phyloP scores from a whole-genome alignment of 2,113 vertebrate genomes.

The Chascanopsetta lugubris region DNA sequence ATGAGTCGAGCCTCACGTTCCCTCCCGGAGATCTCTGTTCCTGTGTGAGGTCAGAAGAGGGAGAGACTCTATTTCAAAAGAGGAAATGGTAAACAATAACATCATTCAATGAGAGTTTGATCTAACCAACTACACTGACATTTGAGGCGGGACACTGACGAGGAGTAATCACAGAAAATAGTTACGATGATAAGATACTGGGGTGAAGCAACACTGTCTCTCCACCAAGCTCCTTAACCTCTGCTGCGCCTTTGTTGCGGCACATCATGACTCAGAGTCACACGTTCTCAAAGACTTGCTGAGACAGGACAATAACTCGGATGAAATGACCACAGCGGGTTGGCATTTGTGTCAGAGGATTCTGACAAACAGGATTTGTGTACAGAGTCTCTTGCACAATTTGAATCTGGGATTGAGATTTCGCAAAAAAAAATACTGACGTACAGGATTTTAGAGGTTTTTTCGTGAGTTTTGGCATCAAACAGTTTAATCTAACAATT shows the following conservation, averaged over 20 bases:
- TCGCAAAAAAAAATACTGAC: constrained; percentile 11
- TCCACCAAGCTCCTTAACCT: constrained; percentile 24
- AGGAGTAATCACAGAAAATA: constrained; percentile 7
- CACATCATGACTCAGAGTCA: constrained; percentile 64
- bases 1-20: constrained; percentile 65
- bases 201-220: constrained; percentile 40
- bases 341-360: neutral
- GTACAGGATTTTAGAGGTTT: constrained; percentile 7
- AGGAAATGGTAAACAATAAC: neutral
- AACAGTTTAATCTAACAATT: neutral
- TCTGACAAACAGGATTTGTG: constrained; percentile 19
- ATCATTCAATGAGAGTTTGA: neutral
- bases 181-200: constrained; percentile 44
- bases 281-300: constrained; percentile 53
- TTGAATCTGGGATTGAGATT: constrained; percentile 23
- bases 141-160: neutral
- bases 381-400: constrained; percentile 46
- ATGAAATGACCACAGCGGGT: constrained; percentile 11
- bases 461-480: neutral
- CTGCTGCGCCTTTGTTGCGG: constrained; percentile 19
- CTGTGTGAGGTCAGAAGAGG: constrained; percentile 43
- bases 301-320: constrained; percentile 33
- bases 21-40: constrained; percentile 64
- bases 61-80: constrained; percentile 5
- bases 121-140: neutral